Evolutionary conservation across 2,113 vertebrate genomes (phyloP).

Genomic region (Indri indri): DNA sequence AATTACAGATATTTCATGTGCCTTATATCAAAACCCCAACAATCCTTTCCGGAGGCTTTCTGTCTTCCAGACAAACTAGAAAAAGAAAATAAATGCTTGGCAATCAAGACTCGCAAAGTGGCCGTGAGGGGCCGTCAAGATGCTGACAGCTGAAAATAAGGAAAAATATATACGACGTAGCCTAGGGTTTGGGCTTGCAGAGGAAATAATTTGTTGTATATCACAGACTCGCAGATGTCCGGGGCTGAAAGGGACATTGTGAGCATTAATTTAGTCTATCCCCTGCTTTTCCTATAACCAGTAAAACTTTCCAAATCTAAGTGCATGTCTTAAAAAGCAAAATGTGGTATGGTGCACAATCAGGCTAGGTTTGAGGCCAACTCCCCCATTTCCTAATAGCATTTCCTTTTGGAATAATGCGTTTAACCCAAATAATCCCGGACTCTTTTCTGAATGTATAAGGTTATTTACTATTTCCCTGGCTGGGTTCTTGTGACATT

Average conservation of each 20-base stretch:
- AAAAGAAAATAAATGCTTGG: conserved; percentile 60
- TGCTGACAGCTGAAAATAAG: conserved; percentile 28
- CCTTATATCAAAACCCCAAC: neutral
- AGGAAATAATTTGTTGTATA: neutral
- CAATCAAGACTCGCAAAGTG: conserved; percentile 48
- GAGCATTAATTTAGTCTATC: neutral
- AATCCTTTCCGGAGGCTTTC: conserved; percentile 44
- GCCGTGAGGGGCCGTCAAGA: neutral
- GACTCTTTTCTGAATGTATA: neutral
- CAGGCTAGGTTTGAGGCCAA: neutral
- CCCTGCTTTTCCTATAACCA: neutral
- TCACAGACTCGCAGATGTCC: neutral
- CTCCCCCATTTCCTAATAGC: neutral
- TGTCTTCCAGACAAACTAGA: neutral
- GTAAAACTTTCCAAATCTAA: neutral
- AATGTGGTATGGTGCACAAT: neutral
- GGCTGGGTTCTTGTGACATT: neutral
- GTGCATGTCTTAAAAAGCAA: neutral
- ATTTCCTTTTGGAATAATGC: neutral
- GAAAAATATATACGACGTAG: neutral
- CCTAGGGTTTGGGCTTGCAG: neutral
- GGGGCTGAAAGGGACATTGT: neutral
- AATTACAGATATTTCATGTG: conserved; percentile 67
- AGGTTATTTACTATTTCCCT: neutral
- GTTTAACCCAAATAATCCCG: neutral